Evolutionary conservation across 2,888 invertebrate species (phyloP).

Genomic region (Perithous albicinctus): DNA sequence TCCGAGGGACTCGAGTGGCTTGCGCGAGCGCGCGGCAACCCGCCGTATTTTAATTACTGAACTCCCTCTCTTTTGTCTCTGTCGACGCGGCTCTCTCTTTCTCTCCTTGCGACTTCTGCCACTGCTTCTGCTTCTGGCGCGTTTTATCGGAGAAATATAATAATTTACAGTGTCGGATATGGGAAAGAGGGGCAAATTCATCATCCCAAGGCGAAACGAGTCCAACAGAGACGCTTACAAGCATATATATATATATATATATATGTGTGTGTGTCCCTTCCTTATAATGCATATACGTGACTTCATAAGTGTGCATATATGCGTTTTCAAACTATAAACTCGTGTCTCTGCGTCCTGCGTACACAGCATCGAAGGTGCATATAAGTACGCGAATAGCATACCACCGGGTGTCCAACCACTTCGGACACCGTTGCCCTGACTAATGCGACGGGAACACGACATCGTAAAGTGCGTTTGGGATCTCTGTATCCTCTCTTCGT

Average conservation of each 20-base stretch:
- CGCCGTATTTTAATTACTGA: conserved; percentile 66
- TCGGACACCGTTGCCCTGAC: conserved; percentile 71
- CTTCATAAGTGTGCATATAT: conserved; percentile 3
- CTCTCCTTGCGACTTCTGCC: conserved; percentile 34
- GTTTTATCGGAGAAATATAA: conserved; percentile 77
- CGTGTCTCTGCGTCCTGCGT: conserved; percentile 11
- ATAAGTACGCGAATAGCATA: conserved; percentile 59
- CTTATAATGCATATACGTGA: conserved; percentile 5
- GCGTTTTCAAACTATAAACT: not conserved
- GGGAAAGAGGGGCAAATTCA: conserved; percentile 72
- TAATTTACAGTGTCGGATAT: conserved; percentile 75
- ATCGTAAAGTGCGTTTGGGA: conserved; percentile 75
- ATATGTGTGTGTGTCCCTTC: no score
- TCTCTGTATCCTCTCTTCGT: conserved; percentile 70
- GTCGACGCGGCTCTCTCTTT: conserved; percentile 55
- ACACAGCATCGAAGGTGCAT: conserved; percentile 18
- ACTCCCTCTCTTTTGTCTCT: conserved; percentile 57
- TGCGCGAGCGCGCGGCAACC: conserved; percentile 47
- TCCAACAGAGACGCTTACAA: conserved; percentile 36
- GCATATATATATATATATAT: no score
- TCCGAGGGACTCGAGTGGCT: conserved; percentile 22
- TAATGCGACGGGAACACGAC: conserved; percentile 76
- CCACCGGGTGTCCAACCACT: conserved; percentile 66
- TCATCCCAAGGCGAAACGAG: conserved; percentile 69
- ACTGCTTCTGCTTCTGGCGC: conserved; percentile 42